Conservation (phyloP, 2,797 vertebrate genomes). For the Enteromius unitaeniatus region DNA sequence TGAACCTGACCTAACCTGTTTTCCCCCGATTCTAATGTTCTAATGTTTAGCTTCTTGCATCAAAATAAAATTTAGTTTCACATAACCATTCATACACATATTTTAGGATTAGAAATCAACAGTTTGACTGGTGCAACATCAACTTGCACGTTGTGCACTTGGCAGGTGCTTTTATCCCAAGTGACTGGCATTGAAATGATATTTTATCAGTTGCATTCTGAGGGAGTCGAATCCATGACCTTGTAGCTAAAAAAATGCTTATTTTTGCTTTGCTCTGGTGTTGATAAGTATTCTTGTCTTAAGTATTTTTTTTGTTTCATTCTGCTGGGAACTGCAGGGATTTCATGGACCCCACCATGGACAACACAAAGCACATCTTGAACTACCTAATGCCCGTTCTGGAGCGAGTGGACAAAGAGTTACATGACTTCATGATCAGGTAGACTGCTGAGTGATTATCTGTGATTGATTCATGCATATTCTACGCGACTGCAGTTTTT, state of each 20-base stretch:
- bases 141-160: neutral
- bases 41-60: neutral
- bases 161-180: neutral
- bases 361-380: constrained; percentile 86
- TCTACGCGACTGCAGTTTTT: neutral
- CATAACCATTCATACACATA: neutral
- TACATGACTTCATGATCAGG: constrained; percentile 85
- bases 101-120: neutral
- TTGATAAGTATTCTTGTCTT: neutral
- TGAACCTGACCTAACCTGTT: too few species aligned
- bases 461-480: neutral
- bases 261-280: neutral
- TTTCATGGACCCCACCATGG: constrained; percentile 89
- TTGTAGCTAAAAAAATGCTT: neutral
- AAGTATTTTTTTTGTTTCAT: neutral
- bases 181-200: neutral
- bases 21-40: neutral
- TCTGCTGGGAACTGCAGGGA: constrained; percentile 72
- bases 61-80: neutral
- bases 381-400: constrained; percentile 87
- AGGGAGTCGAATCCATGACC: neutral
- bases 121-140: neutral
- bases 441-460: constrained; percentile 54
- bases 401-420: constrained; percentile 77
- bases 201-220: neutral